Percentiles rank a stretch among this genome's conserved stretches.
These are phyloP conservation scores for Raja brachyura DNA, from an alignment of 2,113 vertebrate genomes.

Conservation along the genomic window DNA sequence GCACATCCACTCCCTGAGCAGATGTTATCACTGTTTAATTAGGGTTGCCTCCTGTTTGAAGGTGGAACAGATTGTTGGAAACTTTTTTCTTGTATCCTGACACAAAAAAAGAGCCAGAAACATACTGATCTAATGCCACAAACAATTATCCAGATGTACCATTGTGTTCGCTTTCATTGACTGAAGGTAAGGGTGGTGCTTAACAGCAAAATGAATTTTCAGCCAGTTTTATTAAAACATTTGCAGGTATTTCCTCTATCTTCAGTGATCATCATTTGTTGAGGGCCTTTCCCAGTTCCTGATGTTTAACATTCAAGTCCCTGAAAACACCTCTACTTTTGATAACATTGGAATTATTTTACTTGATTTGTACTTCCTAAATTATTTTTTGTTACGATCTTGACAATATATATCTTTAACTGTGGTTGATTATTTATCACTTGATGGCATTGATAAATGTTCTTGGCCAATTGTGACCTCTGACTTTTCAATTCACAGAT, in stretches of 20 bases:
- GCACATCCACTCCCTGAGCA: background rate
- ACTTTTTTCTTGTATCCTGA: background rate
- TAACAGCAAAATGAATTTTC: background rate
- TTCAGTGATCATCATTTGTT: background rate
- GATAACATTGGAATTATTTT: background rate
- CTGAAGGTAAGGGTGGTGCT: background rate
- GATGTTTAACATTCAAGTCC: background rate
- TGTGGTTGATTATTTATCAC: background rate
- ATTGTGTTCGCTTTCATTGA: background rate
- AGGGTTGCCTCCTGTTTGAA: no score
- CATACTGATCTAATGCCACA: background rate
- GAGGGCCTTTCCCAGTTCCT: no score
- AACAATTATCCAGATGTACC: background rate
- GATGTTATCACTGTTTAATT: background rate
- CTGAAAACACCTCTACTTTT: background rate
- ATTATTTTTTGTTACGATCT: background rate
- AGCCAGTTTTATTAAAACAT: background rate
- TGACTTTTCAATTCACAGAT: slow-evolving; percentile 57
- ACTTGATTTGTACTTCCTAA: background rate
- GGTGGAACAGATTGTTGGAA: background rate
- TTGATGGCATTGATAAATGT: background rate
- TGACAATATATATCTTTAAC: background rate
- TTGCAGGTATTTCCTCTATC: background rate
- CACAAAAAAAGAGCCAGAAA: background rate
- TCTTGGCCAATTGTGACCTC: background rate